Base-by-base conservation (phyloP, 2,797 vertebrate genomes). In the Myotis planiceps region DNA sequence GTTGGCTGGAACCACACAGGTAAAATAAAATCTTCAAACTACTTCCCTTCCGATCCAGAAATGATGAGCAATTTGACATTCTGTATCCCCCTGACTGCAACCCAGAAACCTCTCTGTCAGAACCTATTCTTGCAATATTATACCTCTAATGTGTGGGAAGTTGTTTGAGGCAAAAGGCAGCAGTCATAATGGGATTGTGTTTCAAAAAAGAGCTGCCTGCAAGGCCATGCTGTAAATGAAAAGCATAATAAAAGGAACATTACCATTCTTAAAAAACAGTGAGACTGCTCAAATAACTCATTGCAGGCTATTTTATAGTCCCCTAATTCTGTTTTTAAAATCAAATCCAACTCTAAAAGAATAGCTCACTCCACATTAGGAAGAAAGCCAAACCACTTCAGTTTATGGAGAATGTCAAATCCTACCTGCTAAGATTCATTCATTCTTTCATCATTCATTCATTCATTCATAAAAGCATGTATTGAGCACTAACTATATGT, bases 171-270 rank as follows among this genome's bases (percentile, higher is more conserved):
- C 87, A 96, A 97, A 96, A 85, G 47, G 6, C 27, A 18, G 65
- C 42, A 34, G 42, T 96, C 98, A 98, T 87, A 98, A 94, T 96
- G 96, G 86, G 97, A 97, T 53, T 96, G 53, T 93, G 88, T 96
- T 97, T 97, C 68, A 19, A 98, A 97, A 97, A 80, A 96, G 60
- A 95, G 93, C 96, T 92, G 92, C 94, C 92, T 97, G 84, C 96
- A 97, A 98, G 95, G 93, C 93, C 97, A 94, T 95, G 93, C 96
- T 90, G 89, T 97, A 98, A 98, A 98, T 97, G 74, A 98, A 98
- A 98, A 98, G 76, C 97, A 96, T 92, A 95, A 96, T 98, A 97
- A 98, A 98, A 98, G 94, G 97, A 97, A 92, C 47, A 90, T 95
- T 98, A 90, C 93, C 93, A 97, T 95, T 95, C 93, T 97, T 96